Evolutionary conservation across 1,140 invertebrate genomes (phyloP).

Genomic region (Euura lappo): DNA sequence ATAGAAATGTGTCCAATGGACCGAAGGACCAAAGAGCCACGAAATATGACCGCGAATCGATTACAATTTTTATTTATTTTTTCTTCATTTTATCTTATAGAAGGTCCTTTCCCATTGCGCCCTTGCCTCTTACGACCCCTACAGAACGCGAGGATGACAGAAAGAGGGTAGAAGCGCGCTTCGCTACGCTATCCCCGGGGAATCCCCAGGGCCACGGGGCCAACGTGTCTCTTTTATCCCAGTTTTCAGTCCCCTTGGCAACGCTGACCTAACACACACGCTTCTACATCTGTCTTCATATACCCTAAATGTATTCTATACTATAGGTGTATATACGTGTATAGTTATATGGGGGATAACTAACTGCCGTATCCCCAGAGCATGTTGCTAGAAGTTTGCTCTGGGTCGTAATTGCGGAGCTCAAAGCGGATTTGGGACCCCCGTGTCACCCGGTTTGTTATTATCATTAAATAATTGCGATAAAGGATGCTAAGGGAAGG

Average conservation of each 20-base stretch:
- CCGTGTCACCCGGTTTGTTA: no score
- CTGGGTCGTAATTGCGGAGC: background rate
- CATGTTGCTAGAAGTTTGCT: background rate
- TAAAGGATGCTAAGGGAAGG: background rate
- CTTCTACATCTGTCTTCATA: background rate
- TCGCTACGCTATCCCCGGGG: background rate
- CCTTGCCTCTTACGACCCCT: background rate
- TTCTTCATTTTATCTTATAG: background rate
- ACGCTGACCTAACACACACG: constrained; percentile 11
- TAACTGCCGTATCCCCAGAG: background rate
- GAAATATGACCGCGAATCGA: background rate
- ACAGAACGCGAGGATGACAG: background rate
- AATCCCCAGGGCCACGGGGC: constrained; percentile 1
- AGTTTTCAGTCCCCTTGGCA: constrained; percentile 2
- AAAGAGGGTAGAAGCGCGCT: background rate
- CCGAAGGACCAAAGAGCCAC: background rate
- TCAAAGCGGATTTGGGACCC: no score
- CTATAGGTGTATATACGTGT: background rate
- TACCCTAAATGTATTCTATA: background rate
- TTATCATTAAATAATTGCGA: no score
- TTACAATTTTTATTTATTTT: background rate
- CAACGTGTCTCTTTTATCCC: constrained; percentile 4
- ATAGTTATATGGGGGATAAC: background rate
- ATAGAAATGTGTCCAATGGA: background rate
- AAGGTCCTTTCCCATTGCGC: background rate